Evolutionary conservation across 2,797 vertebrate species (phyloP).

Genomic region (Aldrovandia affinis): DNA sequence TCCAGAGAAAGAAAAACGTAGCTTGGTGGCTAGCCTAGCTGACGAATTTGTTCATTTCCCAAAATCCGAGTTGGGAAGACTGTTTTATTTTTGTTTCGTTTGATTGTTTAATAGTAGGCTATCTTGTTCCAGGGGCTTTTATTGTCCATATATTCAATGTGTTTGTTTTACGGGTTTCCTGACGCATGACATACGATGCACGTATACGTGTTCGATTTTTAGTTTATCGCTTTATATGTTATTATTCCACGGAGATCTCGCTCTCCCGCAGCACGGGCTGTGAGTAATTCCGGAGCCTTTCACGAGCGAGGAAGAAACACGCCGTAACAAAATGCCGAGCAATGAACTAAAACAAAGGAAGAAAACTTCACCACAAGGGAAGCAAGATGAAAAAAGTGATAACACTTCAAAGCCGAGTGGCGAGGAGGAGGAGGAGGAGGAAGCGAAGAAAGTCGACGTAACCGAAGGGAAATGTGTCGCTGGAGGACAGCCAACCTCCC

Average conservation of each 20-base stretch:
- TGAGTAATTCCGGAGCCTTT: background rate
- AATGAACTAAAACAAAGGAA: conserved; percentile 72
- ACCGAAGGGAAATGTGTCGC: conserved; percentile 17
- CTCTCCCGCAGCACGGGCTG: background rate
- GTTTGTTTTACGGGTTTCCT: no score
- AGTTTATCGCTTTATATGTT: background rate
- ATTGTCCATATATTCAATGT: background rate
- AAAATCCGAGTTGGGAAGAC: background rate
- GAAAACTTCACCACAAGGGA: conserved; percentile 46
- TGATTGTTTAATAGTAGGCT: no score
- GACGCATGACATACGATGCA: background rate
- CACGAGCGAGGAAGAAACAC: background rate
- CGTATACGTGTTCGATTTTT: background rate
- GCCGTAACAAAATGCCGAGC: conserved; percentile 61
- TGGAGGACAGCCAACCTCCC: conserved; percentile 26
- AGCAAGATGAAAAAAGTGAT: conserved; percentile 47
- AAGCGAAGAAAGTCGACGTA: conserved; percentile 26
- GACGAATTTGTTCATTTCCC: background rate
- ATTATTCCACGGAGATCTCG: background rate
- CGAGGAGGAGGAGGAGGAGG: conserved; percentile 52
- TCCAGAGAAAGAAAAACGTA: background rate
- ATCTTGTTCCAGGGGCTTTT: background rate
- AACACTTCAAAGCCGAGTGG: conserved; percentile 38
- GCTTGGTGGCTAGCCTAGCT: background rate
- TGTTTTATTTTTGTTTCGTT: no score